Conservation (phyloP, 2,888 invertebrate genomes). For the Rhopalosiphum nymphaeae region DNA sequence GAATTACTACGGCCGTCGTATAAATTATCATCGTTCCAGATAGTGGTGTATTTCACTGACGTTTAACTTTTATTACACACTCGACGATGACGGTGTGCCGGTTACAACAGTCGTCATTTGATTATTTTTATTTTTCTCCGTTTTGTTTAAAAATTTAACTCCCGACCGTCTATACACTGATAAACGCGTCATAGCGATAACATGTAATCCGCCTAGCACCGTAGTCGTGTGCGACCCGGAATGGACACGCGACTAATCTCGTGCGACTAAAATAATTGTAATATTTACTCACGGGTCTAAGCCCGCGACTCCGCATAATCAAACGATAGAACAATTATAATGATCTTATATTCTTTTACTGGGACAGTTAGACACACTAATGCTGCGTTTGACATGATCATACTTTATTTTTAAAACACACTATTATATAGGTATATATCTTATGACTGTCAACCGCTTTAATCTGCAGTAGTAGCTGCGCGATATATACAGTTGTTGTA, state of each 20-base stretch:
- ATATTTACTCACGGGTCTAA: background rate
- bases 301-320: background rate
- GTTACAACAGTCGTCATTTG: background rate
- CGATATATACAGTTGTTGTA: background rate
- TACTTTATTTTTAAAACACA: background rate
- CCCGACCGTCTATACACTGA: background rate
- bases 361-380: background rate
- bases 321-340: background rate
- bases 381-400: background rate
- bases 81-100: background rate
- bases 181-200: background rate
- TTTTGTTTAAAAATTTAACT: background rate
- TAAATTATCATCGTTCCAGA: constrained; percentile 45
- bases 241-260: background rate
- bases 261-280: background rate
- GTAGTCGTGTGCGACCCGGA: background rate
- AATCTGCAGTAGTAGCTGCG: background rate
- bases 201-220: background rate
- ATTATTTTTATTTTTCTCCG: background rate
- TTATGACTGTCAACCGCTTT: background rate
- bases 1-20: constrained; percentile 23
- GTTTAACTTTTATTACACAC: constrained; percentile 34
- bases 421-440: background rate
- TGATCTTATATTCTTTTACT: background rate
- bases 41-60: constrained; percentile 2